Evolutionary conservation across 1,140 invertebrate species (phyloP), one percentile per base, ranked within the genome.

Genomic region (Himalopsyche phryganea): DNA sequence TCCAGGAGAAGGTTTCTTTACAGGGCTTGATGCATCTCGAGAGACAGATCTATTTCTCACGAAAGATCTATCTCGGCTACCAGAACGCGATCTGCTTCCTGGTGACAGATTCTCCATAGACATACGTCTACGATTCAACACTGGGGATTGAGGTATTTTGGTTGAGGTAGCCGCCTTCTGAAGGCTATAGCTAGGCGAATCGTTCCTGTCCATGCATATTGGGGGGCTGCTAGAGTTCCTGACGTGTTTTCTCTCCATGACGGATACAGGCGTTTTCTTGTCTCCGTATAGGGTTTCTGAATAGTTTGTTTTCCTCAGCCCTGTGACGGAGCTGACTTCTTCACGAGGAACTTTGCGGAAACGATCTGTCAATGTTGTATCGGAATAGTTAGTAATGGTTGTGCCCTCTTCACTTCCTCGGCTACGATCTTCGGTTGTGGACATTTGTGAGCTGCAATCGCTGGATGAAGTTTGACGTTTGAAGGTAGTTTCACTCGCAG

Each of bases 321-420:
- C 85, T 1, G 84, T 83, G 61, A 81, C 81, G 55, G 83, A 80
- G 57, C 83, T 84, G 9, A 87, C 83, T 61, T 87, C 84, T 42
- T 84, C 82, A 10, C 83, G 82, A 49, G 80, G 80, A 36, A 69
- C 81, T 68, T 77, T 75, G 65, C 70, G 66, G 74, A 78, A 45
- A 75, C 80, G 58, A 65, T 66, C 67, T 64, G 73, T 28, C 55
- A 56, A 58, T 67, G 71, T 17, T 62, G 67, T 66, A 72, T 51
- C 41, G 28, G 15, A 48, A 18, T 14, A 51, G 36, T 44, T 48
- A 20, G 32, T 52, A 14, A 50, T 36, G 10, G 10, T 46, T 19
- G 44, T n/a, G 6, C 15, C 15, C 13, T 57, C 58, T 7, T 63
- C 57, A 42, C 54, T 56, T 19, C 46, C 48, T 57, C 18, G 19